Percentiles rank a stretch among this genome's conserved stretches.
These are phyloP conservation scores for Pseudomyrmex dendroicus DNA, from an alignment of 1,140 invertebrate species.

Conservation along the genomic window DNA sequence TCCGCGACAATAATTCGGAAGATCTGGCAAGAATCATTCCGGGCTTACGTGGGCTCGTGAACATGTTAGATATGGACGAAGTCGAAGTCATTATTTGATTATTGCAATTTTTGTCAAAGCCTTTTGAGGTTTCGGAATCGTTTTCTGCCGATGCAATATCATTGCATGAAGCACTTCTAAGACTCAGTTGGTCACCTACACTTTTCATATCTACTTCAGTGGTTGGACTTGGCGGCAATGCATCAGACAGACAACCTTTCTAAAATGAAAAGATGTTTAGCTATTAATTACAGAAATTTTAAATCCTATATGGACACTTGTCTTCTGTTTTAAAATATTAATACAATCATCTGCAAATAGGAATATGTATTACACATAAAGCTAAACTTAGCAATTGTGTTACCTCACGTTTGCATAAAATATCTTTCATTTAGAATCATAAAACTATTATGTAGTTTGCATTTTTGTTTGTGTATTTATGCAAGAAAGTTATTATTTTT, in stretches of 20 bases:
- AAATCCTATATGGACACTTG: neutral
- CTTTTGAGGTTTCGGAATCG: slow-evolving; percentile 61
- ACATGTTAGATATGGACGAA: slow-evolving; percentile 76
- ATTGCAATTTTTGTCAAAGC: slow-evolving; percentile 76
- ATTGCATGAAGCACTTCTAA: slow-evolving; percentile 83
- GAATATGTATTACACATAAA: no score
- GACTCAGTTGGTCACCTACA: slow-evolving; percentile 72
- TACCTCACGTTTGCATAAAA: no score
- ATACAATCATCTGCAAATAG: no score
- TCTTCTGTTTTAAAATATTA: neutral
- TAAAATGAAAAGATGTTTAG: slow-evolving; percentile 66
- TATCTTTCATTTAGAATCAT: no score
- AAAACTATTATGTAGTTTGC: neutral
- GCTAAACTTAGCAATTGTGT: no score
- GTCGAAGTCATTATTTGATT: slow-evolving; percentile 74
- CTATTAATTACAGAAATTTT: neutral
- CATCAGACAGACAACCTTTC: slow-evolving; percentile 90
- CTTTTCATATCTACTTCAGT: slow-evolving; percentile 75
- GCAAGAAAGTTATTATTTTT: no score
- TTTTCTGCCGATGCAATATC: slow-evolving; percentile 78
- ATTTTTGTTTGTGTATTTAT: neutral
- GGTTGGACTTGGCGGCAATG: slow-evolving; percentile 82
- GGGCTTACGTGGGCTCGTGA: slow-evolving; percentile 73
- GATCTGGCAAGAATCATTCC: slow-evolving; percentile 83
- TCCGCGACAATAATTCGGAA: slow-evolving; percentile 77